Evolutionary conservation across 1,140 invertebrate species (phyloP).

Genomic region (Helicoverpa armigera): DNA sequence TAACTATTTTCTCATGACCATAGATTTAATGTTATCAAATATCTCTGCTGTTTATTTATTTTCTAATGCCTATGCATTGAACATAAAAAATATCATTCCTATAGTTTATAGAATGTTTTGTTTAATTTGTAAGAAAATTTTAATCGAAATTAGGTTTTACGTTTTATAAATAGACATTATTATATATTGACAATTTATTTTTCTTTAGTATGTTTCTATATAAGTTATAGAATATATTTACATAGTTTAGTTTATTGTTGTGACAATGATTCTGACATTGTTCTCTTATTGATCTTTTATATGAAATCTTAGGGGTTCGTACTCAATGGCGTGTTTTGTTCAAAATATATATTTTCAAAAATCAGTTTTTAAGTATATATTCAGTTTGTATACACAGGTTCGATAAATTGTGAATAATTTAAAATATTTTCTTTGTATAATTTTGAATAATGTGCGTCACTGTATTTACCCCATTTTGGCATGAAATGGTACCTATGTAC

Average conservation of each 20-base stretch:
- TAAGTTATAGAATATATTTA: conserved; percentile 26
- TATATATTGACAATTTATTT: conserved; percentile 41
- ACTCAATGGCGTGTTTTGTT: not conserved
- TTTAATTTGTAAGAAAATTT: conserved; percentile 53
- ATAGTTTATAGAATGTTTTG: conserved; percentile 56
- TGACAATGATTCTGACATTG: not conserved
- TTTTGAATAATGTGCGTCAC: not conserved
- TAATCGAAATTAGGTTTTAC: conserved; percentile 50
- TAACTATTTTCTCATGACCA: conserved; percentile 17
- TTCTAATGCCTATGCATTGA: conserved; percentile 52
- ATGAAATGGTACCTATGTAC: conserved; percentile 29
- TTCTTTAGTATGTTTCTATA: conserved; percentile 38
- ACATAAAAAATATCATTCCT: conserved; percentile 63
- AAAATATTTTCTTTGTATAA: no score
- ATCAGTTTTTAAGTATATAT: no score
- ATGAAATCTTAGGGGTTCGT: not conserved
- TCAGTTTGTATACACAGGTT: no score
- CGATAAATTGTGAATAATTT: no score
- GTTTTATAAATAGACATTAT: conserved; percentile 52
- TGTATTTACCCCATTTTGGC: not conserved
- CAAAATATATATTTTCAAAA: no score
- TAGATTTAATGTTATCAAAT: conserved; percentile 12
- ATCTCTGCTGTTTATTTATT: conserved; percentile 34
- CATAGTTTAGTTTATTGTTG: conserved; percentile 23
- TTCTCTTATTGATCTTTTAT: conserved; percentile 15